Evolutionary conservation across 2,113 vertebrate genomes (phyloP), one percentile per base, ranked within the genome.

Genomic region (Odontophorus gujanensis): DNA sequence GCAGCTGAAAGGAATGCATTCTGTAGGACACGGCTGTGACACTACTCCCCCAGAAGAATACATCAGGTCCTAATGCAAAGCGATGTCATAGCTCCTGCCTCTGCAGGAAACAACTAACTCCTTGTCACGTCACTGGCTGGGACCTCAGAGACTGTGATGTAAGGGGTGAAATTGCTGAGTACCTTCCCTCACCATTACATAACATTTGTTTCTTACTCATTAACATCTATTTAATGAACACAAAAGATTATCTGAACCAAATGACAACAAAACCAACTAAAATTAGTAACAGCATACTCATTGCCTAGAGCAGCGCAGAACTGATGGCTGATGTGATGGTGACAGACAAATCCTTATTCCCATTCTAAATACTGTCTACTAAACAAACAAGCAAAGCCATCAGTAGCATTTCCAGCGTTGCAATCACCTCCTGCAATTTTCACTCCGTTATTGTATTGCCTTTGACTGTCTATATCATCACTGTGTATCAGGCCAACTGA

Each of bases 321-420:
- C 80, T 93, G 93, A 95, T 84, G 83, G 81, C 40, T 96, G 95
- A 96, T 85, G 72, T 95, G 95, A 96, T 96, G 84, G 85, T 97
- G 95, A 96, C 93, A 96, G 95, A 97, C 95, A 96, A 97, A 96
- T 93, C 90, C 94, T 96, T 96, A 95, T 88, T 95, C 88, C 90
- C 90, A 92, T 95, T 96, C 86, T 95, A 94, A 92, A 94, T 95
- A 92, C 94, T 97, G 95, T 94, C 96, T 96, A 89, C 81, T 87
- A 96, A 95, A 92, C 93, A 96, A 96, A 88, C 89, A 95, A 97
- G 92, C 84, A 82, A 93, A 91, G 94, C 63, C 94, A 89, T 94
- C 94, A 96, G 87, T 87, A 96, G 80, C 66, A 73, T 94, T 95
- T 85, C 69, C 58, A 95, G 80, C 40, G 47, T 68, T 73, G 51